Evolutionary conservation across 53 echinoderm and acorn worm genomes (phyloP).

Genomic region (Zoroaster sp.): DNA sequence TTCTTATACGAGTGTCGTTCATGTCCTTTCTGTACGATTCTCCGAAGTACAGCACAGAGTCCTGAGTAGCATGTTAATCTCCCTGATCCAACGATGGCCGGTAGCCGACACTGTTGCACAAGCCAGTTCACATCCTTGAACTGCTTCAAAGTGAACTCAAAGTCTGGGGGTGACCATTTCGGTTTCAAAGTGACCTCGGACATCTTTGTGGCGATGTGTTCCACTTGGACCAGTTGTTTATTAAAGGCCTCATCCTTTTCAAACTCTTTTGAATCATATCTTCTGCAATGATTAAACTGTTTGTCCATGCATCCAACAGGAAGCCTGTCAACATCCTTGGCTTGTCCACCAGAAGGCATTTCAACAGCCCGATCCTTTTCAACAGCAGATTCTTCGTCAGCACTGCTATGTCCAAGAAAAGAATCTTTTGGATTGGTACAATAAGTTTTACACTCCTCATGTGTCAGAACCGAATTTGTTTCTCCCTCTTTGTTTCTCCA

Average conservation of each 20-base stretch:
- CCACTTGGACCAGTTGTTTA: neutral
- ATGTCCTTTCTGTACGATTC: slow-evolving; percentile 59
- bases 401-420: neutral
- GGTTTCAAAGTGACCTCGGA: neutral
- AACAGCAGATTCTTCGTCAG: neutral
- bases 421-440: neutral
- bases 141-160: neutral
- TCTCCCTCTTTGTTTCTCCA: no score
- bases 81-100: slow-evolving; percentile 60
- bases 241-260: no score
- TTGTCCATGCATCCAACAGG: no score
- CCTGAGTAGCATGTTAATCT: slow-evolving; percentile 66
- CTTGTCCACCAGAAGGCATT: neutral
- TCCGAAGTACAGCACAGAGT: slow-evolving; percentile 71
- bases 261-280: neutral
- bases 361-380: neutral
- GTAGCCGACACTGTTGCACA: slow-evolving; percentile 71
- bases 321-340: neutral
- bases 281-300: neutral
- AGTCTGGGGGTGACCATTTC: neutral
- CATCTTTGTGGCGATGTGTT: neutral
- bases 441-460: neutral
- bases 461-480: neutral
- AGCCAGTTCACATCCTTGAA: slow-evolving; percentile 9
- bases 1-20: slow-evolving; percentile 25